Evolutionary conservation across 2,888 invertebrate species (phyloP).

Genomic region (Eupithecia abbreviata): DNA sequence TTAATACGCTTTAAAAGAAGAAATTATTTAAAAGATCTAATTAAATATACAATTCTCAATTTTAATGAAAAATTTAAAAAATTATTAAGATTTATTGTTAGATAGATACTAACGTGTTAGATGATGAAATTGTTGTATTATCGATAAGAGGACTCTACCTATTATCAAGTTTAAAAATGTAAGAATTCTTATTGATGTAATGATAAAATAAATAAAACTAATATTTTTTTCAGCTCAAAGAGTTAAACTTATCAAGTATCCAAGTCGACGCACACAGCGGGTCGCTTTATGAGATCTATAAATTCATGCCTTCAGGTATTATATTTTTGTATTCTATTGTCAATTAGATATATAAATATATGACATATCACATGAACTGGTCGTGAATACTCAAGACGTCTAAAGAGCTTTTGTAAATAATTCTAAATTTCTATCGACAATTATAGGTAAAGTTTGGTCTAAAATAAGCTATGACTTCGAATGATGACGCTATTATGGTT

Average conservation of each 20-base stretch:
- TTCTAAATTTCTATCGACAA: slow-evolving; percentile 35
- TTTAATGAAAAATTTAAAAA: neutral
- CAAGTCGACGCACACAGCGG: slow-evolving; percentile 30
- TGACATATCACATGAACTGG: slow-evolving; percentile 61
- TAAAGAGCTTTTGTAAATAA: slow-evolving; percentile 58
- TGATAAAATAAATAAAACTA: neutral
- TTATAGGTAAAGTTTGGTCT: neutral
- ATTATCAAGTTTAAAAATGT: neutral
- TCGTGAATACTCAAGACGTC: slow-evolving; percentile 33
- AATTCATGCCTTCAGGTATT: slow-evolving; percentile 44
- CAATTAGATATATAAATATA: slow-evolving; percentile 59
- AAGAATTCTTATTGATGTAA: neutral
- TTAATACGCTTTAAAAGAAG: neutral
- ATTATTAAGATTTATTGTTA: neutral
- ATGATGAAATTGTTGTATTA: neutral
- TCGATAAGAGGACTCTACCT: neutral
- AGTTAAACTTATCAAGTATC: slow-evolving; percentile 18
- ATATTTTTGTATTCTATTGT: slow-evolving; percentile 62
- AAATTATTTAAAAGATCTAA: too few relatives aligned
- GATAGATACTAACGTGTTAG: neutral
- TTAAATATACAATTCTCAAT: neutral
- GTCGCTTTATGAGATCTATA: slow-evolving; percentile 26
- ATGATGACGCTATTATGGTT: neutral
- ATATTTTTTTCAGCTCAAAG: slow-evolving; percentile 26
- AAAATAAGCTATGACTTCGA: slow-evolving; percentile 8